Evolutionary conservation across 2,797 vertebrate species (phyloP), one percentile per base, ranked within the genome.

Genomic region (Syndactyla subalaris): DNA sequence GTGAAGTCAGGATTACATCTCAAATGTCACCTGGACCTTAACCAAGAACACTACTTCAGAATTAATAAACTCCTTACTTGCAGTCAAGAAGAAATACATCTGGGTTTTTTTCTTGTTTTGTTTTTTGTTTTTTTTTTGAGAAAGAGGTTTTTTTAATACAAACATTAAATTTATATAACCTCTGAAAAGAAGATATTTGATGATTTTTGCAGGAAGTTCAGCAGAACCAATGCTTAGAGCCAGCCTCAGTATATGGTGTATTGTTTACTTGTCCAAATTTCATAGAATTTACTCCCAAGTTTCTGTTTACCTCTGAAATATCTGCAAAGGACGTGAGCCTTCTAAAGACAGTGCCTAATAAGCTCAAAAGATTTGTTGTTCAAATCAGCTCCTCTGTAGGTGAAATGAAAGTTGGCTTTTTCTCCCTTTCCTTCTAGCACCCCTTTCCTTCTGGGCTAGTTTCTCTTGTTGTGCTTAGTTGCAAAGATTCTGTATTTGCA

Each of bases 121-220:
- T 29, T 85, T 29, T 85, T 78, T 20, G 18, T 12, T 26, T 2
- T 43, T 43, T 62, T 41, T 23, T 70, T 48, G 66, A 83, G 59
- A 22, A 65, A 80, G 24, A 54, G 5, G 5, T 24, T 45, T 27
- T 34, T 78, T 79, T 49, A 49, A 70, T 61, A 43, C 7, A 34
- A 93, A 41, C 7, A 19, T 3, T 29, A n/a, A 85, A 34, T 36
- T 74, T 54, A 52, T 27, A 9, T 8, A 70, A 62, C 29, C 24
- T 87, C n/a, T 77, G 63, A 41, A 43, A 86, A 79, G 30, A 73
- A 79, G 57, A 7, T 21, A 26, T 3, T 45, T 36, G 12, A 52
- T 45, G 38, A 21, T 65, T 82, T 92, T 92, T 72, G 26, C 41
- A 78, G 36, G 34, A 93, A 92, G 61, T 41, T 63, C 61, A 45